These are phyloP conservation scores for Rafetus swinhoei DNA, from an alignment of 2,113 vertebrate species.

Conservation along the genomic window DNA sequence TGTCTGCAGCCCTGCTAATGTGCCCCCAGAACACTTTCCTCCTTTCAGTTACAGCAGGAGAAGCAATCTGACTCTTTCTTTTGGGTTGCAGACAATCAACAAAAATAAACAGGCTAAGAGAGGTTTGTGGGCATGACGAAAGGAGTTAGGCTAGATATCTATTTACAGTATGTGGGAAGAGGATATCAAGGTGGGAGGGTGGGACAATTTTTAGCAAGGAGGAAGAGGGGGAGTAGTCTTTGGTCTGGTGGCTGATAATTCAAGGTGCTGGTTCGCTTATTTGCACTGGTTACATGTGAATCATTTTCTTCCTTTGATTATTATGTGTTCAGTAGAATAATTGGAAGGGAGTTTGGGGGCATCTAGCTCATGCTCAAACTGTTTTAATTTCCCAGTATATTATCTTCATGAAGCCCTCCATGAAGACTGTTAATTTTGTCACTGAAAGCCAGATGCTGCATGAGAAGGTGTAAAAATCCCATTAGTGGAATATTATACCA, in stretches of 20 bases:
- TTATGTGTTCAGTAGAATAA: neutral
- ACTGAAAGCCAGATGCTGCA: neutral
- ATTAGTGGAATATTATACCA: rapidly evolving
- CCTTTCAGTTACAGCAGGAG: neutral
- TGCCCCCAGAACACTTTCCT: neutral
- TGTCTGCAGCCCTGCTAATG: too few species aligned
- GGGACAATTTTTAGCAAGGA: neutral
- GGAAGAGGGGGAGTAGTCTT: neutral
- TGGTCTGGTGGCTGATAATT: neutral
- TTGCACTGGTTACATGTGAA: neutral
- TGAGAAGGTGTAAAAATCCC: neutral
- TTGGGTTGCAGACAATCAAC: neutral
- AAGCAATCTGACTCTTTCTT: conserved; percentile 31
- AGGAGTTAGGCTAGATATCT: conserved; percentile 23
- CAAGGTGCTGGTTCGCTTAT: neutral
- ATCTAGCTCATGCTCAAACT: neutral
- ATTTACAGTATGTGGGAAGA: conserved; percentile 8
- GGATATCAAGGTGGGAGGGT: conserved; percentile 17
- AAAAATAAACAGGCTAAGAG: conserved; percentile 30
- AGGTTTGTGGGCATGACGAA: conserved; percentile 18
- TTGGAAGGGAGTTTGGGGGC: neutral
- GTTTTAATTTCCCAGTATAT: neutral
- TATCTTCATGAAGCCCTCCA: neutral
- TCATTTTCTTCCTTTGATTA: neutral
- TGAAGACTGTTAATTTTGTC: neutral